Percentiles rank a stretch among this genome's conserved stretches.
Conservation (phyloP, 2,888 invertebrate genomes). For the Trissolcus japonicus region DNA sequence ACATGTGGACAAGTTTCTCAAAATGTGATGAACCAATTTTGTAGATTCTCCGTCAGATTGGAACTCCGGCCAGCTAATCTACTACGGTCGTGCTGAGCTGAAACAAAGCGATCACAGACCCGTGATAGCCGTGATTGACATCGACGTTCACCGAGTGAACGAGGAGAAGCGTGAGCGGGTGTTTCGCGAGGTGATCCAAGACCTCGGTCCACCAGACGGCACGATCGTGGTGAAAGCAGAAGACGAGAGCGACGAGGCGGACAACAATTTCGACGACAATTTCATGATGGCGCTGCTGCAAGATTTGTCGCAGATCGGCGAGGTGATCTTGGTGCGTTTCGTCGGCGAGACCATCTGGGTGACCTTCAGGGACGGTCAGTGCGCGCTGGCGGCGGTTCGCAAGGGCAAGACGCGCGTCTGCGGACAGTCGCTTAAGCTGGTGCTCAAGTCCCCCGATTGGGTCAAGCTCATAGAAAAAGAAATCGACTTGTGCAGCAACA, state of each 20-base stretch:
- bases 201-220: conserved; percentile 96
- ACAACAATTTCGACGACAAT: conserved; percentile 86
- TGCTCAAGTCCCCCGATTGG: conserved; percentile 92
- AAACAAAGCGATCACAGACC: conserved; percentile 99
- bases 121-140: conserved; percentile 92
- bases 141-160: conserved; percentile 90
- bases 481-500: conserved; percentile 89
- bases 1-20: neutral
- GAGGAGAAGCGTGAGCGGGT: conserved; percentile 85
- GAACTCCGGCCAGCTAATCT: conserved; percentile 87
- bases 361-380: conserved; percentile 87
- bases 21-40: conserved; percentile 4
- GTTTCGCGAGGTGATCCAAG: conserved; percentile 89
- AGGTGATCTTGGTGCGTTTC: conserved; percentile 93
- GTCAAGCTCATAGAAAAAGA: conserved; percentile 87
- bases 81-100: conserved; percentile 95
- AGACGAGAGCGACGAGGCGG: conserved; percentile 78
- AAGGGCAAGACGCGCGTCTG: conserved; percentile 80
- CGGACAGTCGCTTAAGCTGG: conserved; percentile 82
- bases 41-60: conserved; percentile 78
- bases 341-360: conserved; percentile 93
- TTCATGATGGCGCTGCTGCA: conserved; percentile 88
- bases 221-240: conserved; percentile 87
- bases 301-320: conserved; percentile 89
- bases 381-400: conserved; percentile 80